These are phyloP conservation scores for Abscondita cerata DNA, from an alignment of 2,888 invertebrate species.

Conservation along the genomic window DNA sequence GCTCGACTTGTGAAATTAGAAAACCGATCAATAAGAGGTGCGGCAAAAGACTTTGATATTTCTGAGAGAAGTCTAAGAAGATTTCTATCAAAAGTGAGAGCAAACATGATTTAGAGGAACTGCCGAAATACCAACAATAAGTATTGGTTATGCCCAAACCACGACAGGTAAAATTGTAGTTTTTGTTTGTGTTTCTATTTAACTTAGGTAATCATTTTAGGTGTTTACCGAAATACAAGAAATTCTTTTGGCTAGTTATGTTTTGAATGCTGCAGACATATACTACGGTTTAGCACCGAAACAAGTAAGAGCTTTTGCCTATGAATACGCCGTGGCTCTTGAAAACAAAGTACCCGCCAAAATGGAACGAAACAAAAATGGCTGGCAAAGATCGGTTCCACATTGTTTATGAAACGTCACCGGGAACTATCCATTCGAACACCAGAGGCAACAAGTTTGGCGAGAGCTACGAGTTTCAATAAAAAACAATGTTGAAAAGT, in stretches of 20 bases:
- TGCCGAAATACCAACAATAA: neutral
- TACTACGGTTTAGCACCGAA: conserved; percentile 38
- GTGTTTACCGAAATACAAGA: conserved; percentile 30
- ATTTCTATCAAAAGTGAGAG: neutral
- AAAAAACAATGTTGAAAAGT: no score
- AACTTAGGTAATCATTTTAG: no score
- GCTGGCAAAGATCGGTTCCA: conserved; percentile 45
- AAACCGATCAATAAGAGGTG: neutral
- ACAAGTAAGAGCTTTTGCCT: conserved; percentile 41
- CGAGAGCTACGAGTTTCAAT: conserved; percentile 31
- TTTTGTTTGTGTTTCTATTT: no score
- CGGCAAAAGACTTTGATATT: neutral
- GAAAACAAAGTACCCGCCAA: conserved; percentile 35
- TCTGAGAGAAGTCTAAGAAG: neutral
- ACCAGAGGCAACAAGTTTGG: conserved; percentile 46
- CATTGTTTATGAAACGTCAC: conserved; percentile 46
- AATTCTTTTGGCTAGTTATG: conserved; percentile 23
- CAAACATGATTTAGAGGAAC: no score
- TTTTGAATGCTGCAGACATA: conserved; percentile 24
- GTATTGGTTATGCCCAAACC: neutral
- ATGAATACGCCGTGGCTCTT: conserved; percentile 32
- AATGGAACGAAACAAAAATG: conserved; percentile 38
- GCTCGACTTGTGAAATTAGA: neutral
- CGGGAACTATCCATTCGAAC: conserved; percentile 42
- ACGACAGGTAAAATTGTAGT: no score